Evolutionary conservation across 2,113 vertebrate species (phyloP).

Genomic region (Colinus virginianus): DNA sequence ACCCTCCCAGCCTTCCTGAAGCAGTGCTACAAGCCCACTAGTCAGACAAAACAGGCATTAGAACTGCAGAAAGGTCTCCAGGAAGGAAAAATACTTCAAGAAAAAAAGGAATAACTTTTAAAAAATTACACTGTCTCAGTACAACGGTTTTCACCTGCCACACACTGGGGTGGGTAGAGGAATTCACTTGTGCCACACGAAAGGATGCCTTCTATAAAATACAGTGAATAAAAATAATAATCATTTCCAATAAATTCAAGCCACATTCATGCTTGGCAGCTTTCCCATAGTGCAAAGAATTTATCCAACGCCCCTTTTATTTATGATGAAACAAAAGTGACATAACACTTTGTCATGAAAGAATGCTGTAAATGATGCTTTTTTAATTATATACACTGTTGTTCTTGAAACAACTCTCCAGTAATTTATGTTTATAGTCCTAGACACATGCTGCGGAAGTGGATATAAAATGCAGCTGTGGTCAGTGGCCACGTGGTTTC

Average conservation of each 20-base stretch:
- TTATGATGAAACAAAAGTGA: slow-evolving; percentile 78
- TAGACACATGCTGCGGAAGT: background rate
- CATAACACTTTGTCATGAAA: slow-evolving; percentile 72
- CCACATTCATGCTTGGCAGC: slow-evolving; percentile 67
- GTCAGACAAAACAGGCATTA: background rate
- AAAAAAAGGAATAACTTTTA: rapidly evolving
- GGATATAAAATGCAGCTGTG: slow-evolving; percentile 56
- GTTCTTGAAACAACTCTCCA: slow-evolving; percentile 54
- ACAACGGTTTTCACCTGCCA: slow-evolving; percentile 2
- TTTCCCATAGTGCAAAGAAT: slow-evolving; percentile 65
- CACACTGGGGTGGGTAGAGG: background rate
- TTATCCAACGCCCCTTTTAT: slow-evolving; percentile 71
- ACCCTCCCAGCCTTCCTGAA: background rate
- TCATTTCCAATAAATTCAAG: slow-evolving; percentile 68
- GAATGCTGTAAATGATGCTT: slow-evolving; percentile 68
- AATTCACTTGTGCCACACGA: background rate
- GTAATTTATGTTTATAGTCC: slow-evolving; percentile 65
- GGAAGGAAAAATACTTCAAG: background rate
- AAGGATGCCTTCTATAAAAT: slow-evolving; percentile 42
- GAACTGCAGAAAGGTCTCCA: background rate
- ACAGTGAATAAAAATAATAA: slow-evolving; percentile 46
- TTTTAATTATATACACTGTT: slow-evolving; percentile 68
- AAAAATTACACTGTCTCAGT: background rate
- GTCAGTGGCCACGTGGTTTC: background rate
- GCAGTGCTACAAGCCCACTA: background rate